Conservation (phyloP, 2,888 invertebrate genomes). For the Cephus rjabovi region DNA sequence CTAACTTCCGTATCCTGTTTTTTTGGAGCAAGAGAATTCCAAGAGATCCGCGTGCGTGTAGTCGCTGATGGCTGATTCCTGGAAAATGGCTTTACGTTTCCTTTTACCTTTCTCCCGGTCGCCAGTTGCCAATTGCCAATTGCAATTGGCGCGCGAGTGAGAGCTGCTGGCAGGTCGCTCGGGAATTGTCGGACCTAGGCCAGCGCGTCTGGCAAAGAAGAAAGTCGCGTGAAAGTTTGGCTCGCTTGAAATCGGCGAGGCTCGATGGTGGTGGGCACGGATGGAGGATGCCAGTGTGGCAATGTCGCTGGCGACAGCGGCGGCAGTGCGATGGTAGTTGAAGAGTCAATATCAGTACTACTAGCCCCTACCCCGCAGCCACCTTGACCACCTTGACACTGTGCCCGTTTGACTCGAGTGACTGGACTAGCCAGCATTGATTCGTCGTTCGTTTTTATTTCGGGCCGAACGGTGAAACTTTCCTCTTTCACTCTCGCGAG, state of each 20-base stretch:
- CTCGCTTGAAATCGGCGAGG: no score
- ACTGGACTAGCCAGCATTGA: conserved; percentile 7
- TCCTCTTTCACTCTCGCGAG: conserved; percentile 14
- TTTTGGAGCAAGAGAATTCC: no score
- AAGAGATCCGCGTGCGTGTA: no score
- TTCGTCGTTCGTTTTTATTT: conserved; percentile 8
- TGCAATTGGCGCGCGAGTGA: conserved; percentile 10
- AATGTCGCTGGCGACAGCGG: no score
- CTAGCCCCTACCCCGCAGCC: background rate
- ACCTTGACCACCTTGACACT: conserved; percentile 58
- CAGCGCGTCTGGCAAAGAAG: conserved; percentile 34
- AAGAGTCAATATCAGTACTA: no score
- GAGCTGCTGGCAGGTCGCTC: conserved; percentile 14
- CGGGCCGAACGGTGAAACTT: conserved; percentile 8
- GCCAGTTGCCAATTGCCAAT: background rate
- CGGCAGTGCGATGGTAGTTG: no score
- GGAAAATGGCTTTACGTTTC: no score
- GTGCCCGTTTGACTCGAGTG: conserved; percentile 55
- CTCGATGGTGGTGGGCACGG: no score
- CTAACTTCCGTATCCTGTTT: no score
- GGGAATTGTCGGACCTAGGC: conserved; percentile 17
- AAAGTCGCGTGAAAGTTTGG: conserved; percentile 51
- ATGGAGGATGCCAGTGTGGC: no score
- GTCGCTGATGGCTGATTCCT: no score
- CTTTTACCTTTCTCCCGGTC: no score